Base-by-base conservation (phyloP, 2,888 invertebrate genomes). In the Elegia similella region DNA sequence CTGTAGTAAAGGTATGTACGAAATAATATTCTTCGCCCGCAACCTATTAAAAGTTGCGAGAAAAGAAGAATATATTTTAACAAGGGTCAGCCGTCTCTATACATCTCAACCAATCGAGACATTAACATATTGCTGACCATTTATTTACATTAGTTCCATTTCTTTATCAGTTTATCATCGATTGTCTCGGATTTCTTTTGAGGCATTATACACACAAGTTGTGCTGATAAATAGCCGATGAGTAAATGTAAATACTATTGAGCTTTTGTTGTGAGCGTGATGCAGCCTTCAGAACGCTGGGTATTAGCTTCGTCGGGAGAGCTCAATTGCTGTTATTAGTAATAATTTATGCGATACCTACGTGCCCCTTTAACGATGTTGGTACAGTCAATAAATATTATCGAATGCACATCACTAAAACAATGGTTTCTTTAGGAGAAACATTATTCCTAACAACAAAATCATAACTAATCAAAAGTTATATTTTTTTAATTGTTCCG, bases 101-200 rank as follows among this genome's bases (percentile, higher is more conserved):
- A 57, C 8, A 64, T 61, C 42, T 12, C 16, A 59, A 62, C 48
- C 73, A 53, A 57, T 60, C 62, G 59, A 64, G 89, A 89, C 90
- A 80, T 76, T 83, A 86, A 91, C 67, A 86, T 84, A 91, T 91
- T 73, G 84, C 74, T 80, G 78, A 75, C 79, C 82, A 91, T 90
- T 90, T 91, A 89, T 90, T 90, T 89, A 90, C 86, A 91, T 90
- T 90, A 90, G 85, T 75, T 84, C 76, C 86, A 83, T 88, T 90
- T 90, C 90, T 88, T 84, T 88, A 88, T 86, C 84, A 83, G 86
- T 88, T 84, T 88, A 88, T 88, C 86, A 82, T 73, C 75, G 82
- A 86, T 89, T 86, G 87, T 86, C 84, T 84, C 72, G 82, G 75
- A 68, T 66, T 62, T 67, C 76, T 82, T 80, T 84, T 83, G 80